These are phyloP conservation scores for Perca schrenkii DNA, from an alignment of 2,113 vertebrate genomes.

Conservation along the genomic window DNA sequence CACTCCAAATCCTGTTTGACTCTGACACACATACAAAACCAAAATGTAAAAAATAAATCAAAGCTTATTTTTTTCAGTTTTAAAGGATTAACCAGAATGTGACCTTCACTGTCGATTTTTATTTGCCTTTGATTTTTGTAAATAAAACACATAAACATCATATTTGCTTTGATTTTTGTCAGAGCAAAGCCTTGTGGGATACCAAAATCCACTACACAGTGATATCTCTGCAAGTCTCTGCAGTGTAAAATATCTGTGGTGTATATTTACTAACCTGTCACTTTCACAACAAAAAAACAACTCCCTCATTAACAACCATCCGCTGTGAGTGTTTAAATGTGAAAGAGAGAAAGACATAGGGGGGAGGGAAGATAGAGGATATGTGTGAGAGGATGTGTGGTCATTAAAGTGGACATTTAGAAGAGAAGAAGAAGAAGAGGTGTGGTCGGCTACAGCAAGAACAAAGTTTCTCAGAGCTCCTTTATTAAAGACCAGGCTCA, in stretches of 20 bases:
- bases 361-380: conserved; percentile 6
- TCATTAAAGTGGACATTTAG: conserved; percentile 23
- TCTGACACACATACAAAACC: background rate
- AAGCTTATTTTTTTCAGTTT: conserved; percentile 1
- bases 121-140: conserved; percentile 8
- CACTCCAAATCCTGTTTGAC: background rate
- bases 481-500: conserved; percentile 62
- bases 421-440: conserved; percentile 14
- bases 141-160: conserved; percentile 20
- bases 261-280: conserved; percentile 61
- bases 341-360: conserved; percentile 10
- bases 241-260: conserved; percentile 24
- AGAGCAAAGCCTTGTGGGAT: conserved; percentile 41
- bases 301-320: conserved; percentile 54
- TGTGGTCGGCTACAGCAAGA: conserved; percentile 26
- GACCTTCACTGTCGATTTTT: conserved; percentile 5
- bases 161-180: conserved; percentile 24
- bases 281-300: conserved; percentile 59
- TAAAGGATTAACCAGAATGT: conserved; percentile 18
- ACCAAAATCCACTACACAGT: conserved; percentile 17
- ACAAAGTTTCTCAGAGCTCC: conserved; percentile 55
- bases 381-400: conserved; percentile 25
- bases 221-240: conserved; percentile 22
- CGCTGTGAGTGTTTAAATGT: conserved; percentile 29
- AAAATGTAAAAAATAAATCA: background rate